Evolutionary conservation across 1,140 invertebrate genomes (phyloP).

Genomic region (Heterodera carotae): DNA sequence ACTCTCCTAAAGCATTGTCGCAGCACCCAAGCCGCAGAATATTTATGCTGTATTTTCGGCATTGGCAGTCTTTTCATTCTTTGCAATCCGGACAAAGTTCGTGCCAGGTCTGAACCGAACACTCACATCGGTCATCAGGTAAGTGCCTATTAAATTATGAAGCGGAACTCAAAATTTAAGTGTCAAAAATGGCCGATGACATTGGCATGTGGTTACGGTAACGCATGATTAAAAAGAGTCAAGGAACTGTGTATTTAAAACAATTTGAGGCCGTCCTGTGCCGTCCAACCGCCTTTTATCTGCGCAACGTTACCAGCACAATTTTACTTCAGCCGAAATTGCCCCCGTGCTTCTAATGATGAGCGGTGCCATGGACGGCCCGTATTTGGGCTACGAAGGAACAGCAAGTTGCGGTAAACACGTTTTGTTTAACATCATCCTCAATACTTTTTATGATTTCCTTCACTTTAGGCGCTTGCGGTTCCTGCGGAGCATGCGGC

Average conservation of each 20-base stretch:
- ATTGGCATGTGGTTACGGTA: constrained; percentile 54
- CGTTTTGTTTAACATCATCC: too few relatives aligned
- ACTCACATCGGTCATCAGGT: constrained; percentile 47
- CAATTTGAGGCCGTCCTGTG: constrained; percentile 26
- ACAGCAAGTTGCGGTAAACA: constrained; percentile 36
- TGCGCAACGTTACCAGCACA: constrained; percentile 45
- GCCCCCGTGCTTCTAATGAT: constrained; percentile 50
- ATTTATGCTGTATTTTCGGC: constrained; percentile 54
- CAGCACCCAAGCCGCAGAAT: constrained; percentile 50
- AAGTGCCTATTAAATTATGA: background rate
- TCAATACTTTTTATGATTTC: too few relatives aligned
- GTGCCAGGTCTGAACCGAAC: constrained; percentile 30
- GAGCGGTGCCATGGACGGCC: constrained; percentile 32
- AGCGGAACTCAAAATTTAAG: background rate
- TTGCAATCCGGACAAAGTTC: constrained; percentile 52
- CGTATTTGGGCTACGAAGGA: constrained; percentile 34
- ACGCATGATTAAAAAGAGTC: too few relatives aligned
- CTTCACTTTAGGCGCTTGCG: constrained; percentile 38
- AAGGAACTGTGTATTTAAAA: constrained; percentile 5
- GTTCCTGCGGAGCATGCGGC: constrained; percentile 48
- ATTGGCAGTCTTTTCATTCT: constrained; percentile 55
- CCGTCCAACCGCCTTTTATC: constrained; percentile 48
- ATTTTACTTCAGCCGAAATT: constrained; percentile 33
- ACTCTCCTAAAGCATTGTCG: constrained; percentile 43
- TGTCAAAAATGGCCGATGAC: constrained; percentile 57